These are phyloP conservation scores for Drosophila neonasuta DNA, from an alignment of 2,888 invertebrate species.

Conservation along the genomic window DNA sequence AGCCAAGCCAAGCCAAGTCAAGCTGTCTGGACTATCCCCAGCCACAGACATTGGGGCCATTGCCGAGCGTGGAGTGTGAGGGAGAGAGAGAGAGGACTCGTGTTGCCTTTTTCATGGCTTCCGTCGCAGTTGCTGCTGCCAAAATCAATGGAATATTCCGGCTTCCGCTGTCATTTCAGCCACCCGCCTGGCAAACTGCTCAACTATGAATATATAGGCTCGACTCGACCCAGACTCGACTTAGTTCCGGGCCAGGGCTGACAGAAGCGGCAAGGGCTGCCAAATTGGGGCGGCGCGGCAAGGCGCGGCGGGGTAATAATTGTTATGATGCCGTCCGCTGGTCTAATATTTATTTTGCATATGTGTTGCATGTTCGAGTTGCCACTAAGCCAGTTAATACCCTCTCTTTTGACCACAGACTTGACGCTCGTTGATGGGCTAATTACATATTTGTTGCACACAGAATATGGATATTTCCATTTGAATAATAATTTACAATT, in stretches of 20 bases:
- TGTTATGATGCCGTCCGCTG: slow-evolving; percentile 75
- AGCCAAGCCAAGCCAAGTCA: slow-evolving; percentile 37
- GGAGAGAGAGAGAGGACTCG: background rate
- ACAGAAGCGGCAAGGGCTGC: slow-evolving; percentile 21
- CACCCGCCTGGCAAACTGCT: slow-evolving; percentile 17
- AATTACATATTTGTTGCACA: background rate
- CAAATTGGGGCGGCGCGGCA: slow-evolving; percentile 51
- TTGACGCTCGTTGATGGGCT: background rate
- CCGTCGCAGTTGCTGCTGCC: slow-evolving; percentile 64
- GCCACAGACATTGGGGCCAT: slow-evolving; percentile 56
- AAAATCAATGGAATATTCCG: slow-evolving; percentile 74
- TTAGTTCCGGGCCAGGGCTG: background rate
- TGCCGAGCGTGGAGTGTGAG: slow-evolving; percentile 33
- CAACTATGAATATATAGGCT: background rate
- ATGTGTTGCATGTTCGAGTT: slow-evolving; percentile 54
- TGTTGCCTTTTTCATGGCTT: slow-evolving; percentile 66
- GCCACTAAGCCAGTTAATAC: slow-evolving; percentile 22
- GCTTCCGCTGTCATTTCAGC: slow-evolving; percentile 63
- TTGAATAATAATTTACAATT: background rate
- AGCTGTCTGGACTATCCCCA: slow-evolving; percentile 51
- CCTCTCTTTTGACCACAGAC: background rate
- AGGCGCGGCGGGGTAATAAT: slow-evolving; percentile 65
- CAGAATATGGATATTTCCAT: background rate
- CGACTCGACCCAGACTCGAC: slow-evolving; percentile 3
- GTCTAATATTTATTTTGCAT: slow-evolving; percentile 75